These are phyloP conservation scores for Echinops telfairi DNA, from an alignment of 2,113 vertebrate genomes.

Conservation along the genomic window DNA sequence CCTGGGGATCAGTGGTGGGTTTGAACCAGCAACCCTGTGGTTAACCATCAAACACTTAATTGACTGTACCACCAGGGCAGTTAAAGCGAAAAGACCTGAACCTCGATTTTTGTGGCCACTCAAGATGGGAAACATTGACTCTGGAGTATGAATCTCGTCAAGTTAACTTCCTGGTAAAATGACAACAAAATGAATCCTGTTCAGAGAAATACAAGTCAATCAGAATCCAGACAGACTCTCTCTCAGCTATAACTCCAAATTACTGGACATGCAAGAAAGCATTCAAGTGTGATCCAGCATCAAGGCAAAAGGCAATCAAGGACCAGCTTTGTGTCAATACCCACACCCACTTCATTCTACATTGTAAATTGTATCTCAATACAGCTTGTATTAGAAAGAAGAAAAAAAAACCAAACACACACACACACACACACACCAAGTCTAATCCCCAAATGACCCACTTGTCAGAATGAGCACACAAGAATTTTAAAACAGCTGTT, in stretches of 20 bases:
- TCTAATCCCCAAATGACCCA: neutral
- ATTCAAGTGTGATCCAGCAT: neutral
- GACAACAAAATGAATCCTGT: neutral
- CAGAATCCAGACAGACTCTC: neutral
- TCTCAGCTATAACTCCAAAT: too few species aligned
- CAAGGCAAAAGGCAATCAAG: neutral
- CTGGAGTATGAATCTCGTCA: neutral
- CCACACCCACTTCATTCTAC: neutral
- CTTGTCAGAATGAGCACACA: neutral
- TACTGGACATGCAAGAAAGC: too few species aligned
- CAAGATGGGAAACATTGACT: neutral
- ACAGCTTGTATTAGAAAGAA: neutral
- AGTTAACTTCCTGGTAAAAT: neutral
- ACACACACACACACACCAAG: neutral
- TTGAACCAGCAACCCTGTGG: too few species aligned
- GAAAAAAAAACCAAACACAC: neutral
- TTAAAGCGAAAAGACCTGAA: neutral
- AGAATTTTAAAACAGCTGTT: constrained; percentile 19
- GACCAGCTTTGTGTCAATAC: neutral
- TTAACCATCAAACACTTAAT: too few species aligned
- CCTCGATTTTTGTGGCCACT: constrained; percentile 22
- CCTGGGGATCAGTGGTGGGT: too few species aligned
- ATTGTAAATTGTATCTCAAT: neutral
- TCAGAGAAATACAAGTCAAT: neutral
- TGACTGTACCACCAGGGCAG: too few species aligned